A percentile compares a stretch with the other conserved stretches of the same genome.
Conservation (phyloP, 2,113 vertebrate species). For the Urocolius indicus region DNA sequence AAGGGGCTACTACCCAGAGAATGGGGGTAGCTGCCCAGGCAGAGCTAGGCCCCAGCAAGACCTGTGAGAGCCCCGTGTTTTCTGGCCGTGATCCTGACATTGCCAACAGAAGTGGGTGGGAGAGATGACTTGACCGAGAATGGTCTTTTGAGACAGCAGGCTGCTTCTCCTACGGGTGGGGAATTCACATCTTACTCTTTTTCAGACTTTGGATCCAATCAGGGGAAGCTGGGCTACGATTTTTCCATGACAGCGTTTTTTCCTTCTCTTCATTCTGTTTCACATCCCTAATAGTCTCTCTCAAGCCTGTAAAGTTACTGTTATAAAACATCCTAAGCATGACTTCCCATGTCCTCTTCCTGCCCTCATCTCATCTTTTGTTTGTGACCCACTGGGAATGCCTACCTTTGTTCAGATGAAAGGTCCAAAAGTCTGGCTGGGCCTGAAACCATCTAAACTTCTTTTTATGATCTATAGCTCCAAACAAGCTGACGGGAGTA, state of each 20-base stretch:
- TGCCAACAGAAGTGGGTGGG: not conserved
- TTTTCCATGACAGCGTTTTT: not conserved
- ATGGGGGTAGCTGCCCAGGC: not conserved
- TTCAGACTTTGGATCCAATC: not conserved
- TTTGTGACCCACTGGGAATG: not conserved
- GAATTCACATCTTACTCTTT: not conserved
- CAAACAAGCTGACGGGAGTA: not conserved
- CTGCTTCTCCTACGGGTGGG: not conserved
- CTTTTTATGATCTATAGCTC: not conserved
- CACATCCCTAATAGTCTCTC: not conserved
- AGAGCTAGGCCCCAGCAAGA: fast-evolving
- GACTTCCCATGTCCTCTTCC: not conserved
- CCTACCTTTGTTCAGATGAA: not conserved
- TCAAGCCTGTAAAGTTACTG: not conserved
- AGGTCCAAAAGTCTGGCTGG: not conserved
- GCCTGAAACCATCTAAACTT: not conserved
- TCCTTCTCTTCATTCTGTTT: not conserved
- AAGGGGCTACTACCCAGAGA: not conserved
- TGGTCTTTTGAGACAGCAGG: not conserved
- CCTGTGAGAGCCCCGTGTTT: fast-evolving
- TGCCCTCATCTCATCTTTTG: not conserved
- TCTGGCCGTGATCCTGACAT: fast-evolving
- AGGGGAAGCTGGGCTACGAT: fast-evolving
- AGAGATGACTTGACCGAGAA: not conserved
- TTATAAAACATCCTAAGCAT: not conserved